Conservation (phyloP, 2,888 invertebrate species). For the Chrysopilus asiliformis region DNA sequence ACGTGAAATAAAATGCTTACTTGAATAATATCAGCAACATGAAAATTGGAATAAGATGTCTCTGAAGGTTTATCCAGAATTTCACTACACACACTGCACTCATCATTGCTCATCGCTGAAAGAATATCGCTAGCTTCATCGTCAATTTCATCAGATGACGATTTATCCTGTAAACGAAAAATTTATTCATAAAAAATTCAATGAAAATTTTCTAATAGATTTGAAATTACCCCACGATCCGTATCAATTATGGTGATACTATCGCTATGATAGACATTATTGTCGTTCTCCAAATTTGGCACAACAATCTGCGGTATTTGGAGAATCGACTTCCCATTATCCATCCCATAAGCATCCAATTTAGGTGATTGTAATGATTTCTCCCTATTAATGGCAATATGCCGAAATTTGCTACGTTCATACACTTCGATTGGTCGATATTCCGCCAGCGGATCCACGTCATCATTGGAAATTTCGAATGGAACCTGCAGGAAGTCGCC, state of each 20-base stretch:
- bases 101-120: conserved; percentile 52
- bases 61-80: conserved; percentile 40
- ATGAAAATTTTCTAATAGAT: conserved; percentile 1
- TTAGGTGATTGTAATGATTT: too few relatives aligned
- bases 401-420: conserved; percentile 26
- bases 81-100: conserved; percentile 57
- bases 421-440: conserved; percentile 34
- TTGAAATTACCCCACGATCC: conserved; percentile 25
- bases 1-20: conserved; percentile 18
- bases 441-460: conserved; percentile 29
- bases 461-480: conserved; percentile 24
- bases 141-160: conserved; percentile 29
- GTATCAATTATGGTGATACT: conserved; percentile 53
- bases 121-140: conserved; percentile 42
- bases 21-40: conserved; percentile 33
- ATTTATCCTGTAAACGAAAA: conserved; percentile 26
- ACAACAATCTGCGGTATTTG: conserved; percentile 30
- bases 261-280: conserved; percentile 37
- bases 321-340: conserved; percentile 15
- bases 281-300: conserved; percentile 19
- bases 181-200: too few relatives aligned
- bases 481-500: conserved; percentile 27
- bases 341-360: too few relatives aligned
- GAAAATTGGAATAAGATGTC: conserved; percentile 19
- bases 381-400: too few relatives aligned